phyloP scores from a whole-genome alignment of 2,888 invertebrate genomes.

The Pterostichus madidus region DNA sequence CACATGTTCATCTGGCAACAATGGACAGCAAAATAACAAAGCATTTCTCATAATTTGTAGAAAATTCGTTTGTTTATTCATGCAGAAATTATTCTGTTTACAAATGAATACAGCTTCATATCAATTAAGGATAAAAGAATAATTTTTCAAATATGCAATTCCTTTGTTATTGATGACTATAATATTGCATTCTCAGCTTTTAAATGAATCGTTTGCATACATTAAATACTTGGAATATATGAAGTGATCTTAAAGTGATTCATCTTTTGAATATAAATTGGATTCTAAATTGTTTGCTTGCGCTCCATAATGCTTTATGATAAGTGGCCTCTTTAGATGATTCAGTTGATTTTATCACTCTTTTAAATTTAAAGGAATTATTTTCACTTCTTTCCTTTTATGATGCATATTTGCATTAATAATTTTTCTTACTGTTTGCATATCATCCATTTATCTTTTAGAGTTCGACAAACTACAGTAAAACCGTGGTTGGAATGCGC shows the following conservation, averaged over 20 bases:
- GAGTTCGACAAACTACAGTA: no score
- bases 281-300: conserved; percentile 40
- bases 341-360: conserved; percentile 33
- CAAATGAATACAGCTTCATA: conserved; percentile 2
- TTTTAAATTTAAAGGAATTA: conserved; percentile 26
- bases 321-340: conserved; percentile 13
- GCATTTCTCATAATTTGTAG: neutral
- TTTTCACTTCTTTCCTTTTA: neutral
- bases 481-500: no score
- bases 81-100: conserved; percentile 12
- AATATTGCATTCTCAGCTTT: neutral
- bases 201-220: conserved; percentile 7
- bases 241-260: conserved; percentile 21
- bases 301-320: conserved; percentile 2
- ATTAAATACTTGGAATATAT: conserved; percentile 13
- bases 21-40: neutral
- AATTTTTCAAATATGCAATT: neutral
- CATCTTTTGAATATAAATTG: conserved; percentile 40
- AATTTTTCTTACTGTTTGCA: no score
- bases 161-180: conserved; percentile 15
- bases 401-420: neutral
- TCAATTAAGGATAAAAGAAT: neutral
- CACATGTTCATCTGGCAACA: neutral
- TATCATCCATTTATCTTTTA: no score
- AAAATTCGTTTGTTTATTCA: neutral